A percentile compares a stretch with the other conserved stretches of the same genome.
phyloP scores from a whole-genome alignment of 2,113 vertebrate genomes.

The Apteryx mantelli region DNA sequence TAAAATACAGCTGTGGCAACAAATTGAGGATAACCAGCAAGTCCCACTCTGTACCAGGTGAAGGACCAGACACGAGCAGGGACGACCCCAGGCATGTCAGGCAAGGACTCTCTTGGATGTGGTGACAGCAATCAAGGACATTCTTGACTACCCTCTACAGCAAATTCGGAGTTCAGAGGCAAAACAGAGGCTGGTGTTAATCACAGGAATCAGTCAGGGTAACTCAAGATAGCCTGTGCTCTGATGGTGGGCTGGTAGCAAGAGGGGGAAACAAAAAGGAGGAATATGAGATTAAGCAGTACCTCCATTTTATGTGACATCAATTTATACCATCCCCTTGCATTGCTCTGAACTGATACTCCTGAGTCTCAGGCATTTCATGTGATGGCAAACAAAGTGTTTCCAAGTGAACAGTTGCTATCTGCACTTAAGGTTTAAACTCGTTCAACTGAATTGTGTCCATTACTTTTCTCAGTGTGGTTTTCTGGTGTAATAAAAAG shows the following conservation, averaged over 20 bases:
- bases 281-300: neutral
- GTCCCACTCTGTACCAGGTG: neutral
- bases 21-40: neutral
- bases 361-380: neutral
- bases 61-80: neutral
- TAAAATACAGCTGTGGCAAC: neutral
- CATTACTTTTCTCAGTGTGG: neutral
- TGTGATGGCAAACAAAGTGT: neutral
- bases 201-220: neutral
- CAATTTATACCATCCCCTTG: neutral
- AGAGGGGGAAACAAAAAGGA: neutral
- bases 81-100: neutral
- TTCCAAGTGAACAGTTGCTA: neutral
- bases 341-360: neutral
- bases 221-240: neutral
- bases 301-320: neutral
- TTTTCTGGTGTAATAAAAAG: neutral
- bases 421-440: neutral
- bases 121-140: neutral
- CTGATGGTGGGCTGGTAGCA: neutral
- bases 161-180: neutral
- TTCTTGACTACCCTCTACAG: neutral
- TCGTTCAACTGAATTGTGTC: neutral
- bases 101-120: neutral
- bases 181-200: neutral